Conservation (phyloP, 2,797 vertebrate species). For the Oreochromis grahami region DNA sequence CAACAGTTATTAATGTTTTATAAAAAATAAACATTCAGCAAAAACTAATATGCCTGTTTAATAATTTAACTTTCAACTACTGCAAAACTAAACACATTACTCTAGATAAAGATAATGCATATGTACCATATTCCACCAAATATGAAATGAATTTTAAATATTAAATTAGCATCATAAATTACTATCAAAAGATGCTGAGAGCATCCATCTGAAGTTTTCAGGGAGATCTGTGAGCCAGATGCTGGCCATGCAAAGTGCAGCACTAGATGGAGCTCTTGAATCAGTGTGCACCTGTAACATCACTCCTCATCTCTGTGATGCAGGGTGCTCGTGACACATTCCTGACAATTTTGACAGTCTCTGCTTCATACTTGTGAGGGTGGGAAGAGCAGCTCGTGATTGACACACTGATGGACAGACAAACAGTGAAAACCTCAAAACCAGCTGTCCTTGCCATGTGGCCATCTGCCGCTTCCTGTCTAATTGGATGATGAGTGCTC, state of each 20-base stretch:
- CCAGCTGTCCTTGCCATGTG: slow-evolving; percentile 53
- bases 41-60: not conserved
- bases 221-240: not conserved
- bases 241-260: not conserved
- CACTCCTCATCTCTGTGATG: not conserved
- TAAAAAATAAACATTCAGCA: not conserved
- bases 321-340: slow-evolving; percentile 22
- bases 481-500: slow-evolving; percentile 57
- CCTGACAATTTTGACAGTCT: slow-evolving; percentile 49
- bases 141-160: not conserved
- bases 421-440: slow-evolving; percentile 45
- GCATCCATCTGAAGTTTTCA: not conserved
- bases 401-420: slow-evolving; percentile 60
- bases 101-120: not conserved
- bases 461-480: slow-evolving; percentile 58
- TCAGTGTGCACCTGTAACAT: not conserved
- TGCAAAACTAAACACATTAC: not conserved
- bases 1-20: not conserved
- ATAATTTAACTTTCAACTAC: too few species aligned
- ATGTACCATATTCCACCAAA: not conserved
- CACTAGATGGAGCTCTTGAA: slow-evolving; percentile 68
- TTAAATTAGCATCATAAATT: not conserved
- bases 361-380: slow-evolving; percentile 25
- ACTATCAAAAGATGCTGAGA: not conserved
- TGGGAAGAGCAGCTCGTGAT: slow-evolving; percentile 33